A percentile compares a stretch with the other conserved stretches of the same genome.
Evolutionary conservation across 2,797 vertebrate genomes (phyloP).

Genomic region (Vespertilio murinus): DNA sequence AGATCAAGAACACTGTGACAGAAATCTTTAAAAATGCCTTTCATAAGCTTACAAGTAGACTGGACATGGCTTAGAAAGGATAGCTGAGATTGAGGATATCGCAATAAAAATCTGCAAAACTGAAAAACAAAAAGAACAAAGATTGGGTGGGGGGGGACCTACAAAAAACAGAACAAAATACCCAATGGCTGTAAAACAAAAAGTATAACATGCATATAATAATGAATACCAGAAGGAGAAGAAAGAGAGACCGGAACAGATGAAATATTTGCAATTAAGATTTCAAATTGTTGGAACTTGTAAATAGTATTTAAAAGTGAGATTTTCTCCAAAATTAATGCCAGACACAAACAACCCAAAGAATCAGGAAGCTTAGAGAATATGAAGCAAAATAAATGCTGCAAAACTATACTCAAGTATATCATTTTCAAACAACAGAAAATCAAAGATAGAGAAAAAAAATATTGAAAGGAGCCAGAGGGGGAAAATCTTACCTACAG

Average conservation of each 20-base stretch:
- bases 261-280: not conserved
- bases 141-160: no score
- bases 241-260: not conserved
- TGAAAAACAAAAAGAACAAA: not conserved
- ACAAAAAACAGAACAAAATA: not conserved
- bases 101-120: not conserved
- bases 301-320: not conserved
- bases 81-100: not conserved
- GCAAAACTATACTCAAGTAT: not conserved
- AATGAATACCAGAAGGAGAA: not conserved
- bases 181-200: not conserved
- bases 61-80: not conserved
- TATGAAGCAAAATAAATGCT: not conserved
- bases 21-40: not conserved
- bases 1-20: not conserved
- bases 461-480: not conserved
- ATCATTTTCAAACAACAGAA: conserved; percentile 6
- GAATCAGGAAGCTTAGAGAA: not conserved
- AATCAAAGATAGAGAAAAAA: not conserved
- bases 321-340: not conserved
- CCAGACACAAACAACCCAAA: not conserved
- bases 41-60: not conserved
- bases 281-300: not conserved
- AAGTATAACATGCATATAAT: not conserved
- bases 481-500: not conserved